Conservation (phyloP, 2,888 invertebrate genomes). For the Spisula subtruncata region DNA sequence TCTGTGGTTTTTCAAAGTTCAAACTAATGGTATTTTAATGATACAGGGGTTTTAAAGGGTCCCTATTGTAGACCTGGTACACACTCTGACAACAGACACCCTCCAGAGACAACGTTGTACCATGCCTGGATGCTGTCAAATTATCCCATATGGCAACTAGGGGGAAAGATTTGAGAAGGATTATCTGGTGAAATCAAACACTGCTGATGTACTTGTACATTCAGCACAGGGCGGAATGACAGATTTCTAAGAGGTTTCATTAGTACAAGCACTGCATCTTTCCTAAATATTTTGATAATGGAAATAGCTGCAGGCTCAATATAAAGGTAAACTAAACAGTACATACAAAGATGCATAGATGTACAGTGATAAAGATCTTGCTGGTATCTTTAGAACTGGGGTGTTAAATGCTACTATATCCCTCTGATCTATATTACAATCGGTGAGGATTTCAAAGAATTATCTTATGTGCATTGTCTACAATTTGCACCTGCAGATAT, state of each 20-base stretch:
- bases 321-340: not conserved
- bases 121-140: not conserved
- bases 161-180: not conserved
- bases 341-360: constrained; percentile 4
- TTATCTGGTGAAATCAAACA: not conserved
- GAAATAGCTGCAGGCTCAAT: not conserved
- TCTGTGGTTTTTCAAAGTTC: not conserved
- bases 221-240: not conserved
- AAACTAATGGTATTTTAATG: constrained; percentile 18
- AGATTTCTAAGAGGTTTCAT: not conserved
- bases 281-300: constrained; percentile 15
- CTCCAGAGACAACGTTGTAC: not conserved
- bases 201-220: not conserved
- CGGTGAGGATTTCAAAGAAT: too few relatives aligned
- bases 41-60: not conserved
- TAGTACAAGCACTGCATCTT: constrained; percentile 8
- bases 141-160: constrained; percentile 13
- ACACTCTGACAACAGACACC: constrained; percentile 8
- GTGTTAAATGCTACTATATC: too few relatives aligned
- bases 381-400: too few relatives aligned
- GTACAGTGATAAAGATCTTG: not conserved
- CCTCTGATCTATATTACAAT: too few relatives aligned
- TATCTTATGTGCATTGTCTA: too few relatives aligned
- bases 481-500: too few relatives aligned
- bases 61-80: not conserved